Evolutionary conservation across 2,888 invertebrate species (phyloP), one percentile per base, ranked within the genome.

Genomic region (Ophioninae sp.): DNA sequence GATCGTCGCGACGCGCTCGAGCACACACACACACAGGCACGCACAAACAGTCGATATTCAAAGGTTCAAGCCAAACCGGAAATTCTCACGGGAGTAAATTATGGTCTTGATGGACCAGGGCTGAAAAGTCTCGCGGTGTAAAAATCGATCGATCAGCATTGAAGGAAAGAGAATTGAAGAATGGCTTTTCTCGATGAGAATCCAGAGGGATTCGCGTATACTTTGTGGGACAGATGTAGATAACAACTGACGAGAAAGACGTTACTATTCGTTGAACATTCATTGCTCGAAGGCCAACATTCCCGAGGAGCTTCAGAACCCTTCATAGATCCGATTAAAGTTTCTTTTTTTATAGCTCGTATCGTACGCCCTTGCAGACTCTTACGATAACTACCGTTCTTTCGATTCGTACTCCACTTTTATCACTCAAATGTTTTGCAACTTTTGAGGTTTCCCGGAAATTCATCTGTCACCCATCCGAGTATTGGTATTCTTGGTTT

Each of bases 1-100:
- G 59, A 69, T 77, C 23, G n/a, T 44, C 68, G 41, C 67, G 51
- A 13, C 51, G 17, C 51, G 5, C 51, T 13, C 30, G 30, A 30
- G 30, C 30, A 30, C 51, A 51, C 51, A 13, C 51, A 51, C 17
- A 13, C 13, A 17, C 51, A 17, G 13, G 13, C 17, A 51, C 17
- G 51, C 13, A 17, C 51, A 17, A 13, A 51, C 17, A 51, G 51
- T 51, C 0, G 17, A 13, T 30, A 30, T 13, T 17, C 13, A 5
- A 51, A 51, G 17, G 13, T 51, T 51, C 0, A 51, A 51, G 13
- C 5, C 13, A 51, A 51, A 51, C 51, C 17, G 13, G 10, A 10
- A 17, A 10, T 51, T 51, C 51, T 51, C 51, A 51, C 17, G 51
- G 17, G 51, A 51, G 51, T 51, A 10, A 51, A 51, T 51, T 51